Base-by-base conservation (phyloP, 37 sponge, comb jelly and placozoan genomes). In the Spongia lamella region DNA sequence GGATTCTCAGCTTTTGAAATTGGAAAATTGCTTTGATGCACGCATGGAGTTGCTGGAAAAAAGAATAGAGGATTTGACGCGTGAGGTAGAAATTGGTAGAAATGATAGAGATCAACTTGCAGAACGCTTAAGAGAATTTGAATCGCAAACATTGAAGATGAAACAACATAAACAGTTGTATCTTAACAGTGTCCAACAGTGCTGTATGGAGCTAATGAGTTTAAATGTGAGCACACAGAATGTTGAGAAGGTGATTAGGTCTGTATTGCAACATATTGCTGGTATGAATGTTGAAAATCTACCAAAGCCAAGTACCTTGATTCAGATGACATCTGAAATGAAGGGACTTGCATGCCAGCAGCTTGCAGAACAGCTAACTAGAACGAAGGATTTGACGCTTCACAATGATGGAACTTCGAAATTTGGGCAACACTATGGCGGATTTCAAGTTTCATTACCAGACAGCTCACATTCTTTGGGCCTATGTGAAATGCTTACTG, bases 331-430 rank as follows among this genome's bases (percentile, higher is more conserved):
- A 24, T 16, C 38, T 13, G 65, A 65, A 64, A 21, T 13, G 6
- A 32, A 35, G 7, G 27, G 24, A 13, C 7, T 76, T 9, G 7
- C 53, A 26, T 37, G 39, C 16, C 35, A 33, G 38, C 75, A 73
- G 17, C 11, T 60, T 27, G 61, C 61, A 14, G 60, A 57, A 25
- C 22, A 59, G 6, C 61, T 73, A 7, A 9, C 20, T 14, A 21
- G 30, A 14, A 6, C 11, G 51, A 36, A 7, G 30, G 27, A 21
- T 61, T 14, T 7, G 7, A 73, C 75, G 17, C 39, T 73, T 37
- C 77, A 76, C 40, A 30, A 39, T 32, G 75, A 73, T 60, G 75
- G 75, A 20, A 73, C 75, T 17, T 60, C 39, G 7, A 76, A 76
- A 29, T 76, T 61, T 76, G 66, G 77, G 11, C 53, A 76, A 24